These are phyloP conservation scores for Recurvirostra avosetta DNA, from an alignment of 2,113 vertebrate genomes.

Conservation along the genomic window DNA sequence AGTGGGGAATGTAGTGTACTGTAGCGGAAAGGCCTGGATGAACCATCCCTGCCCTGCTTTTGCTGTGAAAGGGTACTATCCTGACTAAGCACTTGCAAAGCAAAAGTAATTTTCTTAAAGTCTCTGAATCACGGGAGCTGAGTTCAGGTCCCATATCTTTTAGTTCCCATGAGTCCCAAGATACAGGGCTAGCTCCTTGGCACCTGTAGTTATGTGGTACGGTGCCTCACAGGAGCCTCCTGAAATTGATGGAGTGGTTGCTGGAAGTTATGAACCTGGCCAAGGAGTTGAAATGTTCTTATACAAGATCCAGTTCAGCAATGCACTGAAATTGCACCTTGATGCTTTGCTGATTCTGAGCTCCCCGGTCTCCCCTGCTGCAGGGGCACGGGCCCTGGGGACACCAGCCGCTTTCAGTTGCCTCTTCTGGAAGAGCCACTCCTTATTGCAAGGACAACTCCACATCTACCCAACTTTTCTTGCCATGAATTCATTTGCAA, in stretches of 20 bases:
- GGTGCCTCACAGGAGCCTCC: background rate
- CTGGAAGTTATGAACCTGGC: background rate
- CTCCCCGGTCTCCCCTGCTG: rapidly evolving
- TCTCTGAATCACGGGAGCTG: background rate
- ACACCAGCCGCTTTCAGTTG: background rate
- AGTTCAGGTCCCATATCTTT: background rate
- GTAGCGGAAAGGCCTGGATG: background rate
- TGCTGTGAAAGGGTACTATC: background rate
- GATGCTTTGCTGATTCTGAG: background rate
- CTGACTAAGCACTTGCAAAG: background rate
- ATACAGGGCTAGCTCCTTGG: background rate
- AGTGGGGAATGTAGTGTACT: background rate
- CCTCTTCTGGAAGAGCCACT: background rate
- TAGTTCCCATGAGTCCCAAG: background rate
- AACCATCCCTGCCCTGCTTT: background rate
- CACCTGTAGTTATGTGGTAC: background rate
- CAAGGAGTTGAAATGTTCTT: background rate
- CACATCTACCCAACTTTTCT: background rate
- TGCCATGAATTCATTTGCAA: background rate
- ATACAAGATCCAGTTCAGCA: background rate
- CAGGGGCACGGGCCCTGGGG: rapidly evolving
- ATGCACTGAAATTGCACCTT: background rate
- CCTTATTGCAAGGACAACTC: background rate
- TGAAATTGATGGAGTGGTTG: background rate
- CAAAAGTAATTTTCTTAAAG: background rate